Conservation (phyloP, 1,140 invertebrate genomes). For the Carcinoscorpius rotundicauda region DNA sequence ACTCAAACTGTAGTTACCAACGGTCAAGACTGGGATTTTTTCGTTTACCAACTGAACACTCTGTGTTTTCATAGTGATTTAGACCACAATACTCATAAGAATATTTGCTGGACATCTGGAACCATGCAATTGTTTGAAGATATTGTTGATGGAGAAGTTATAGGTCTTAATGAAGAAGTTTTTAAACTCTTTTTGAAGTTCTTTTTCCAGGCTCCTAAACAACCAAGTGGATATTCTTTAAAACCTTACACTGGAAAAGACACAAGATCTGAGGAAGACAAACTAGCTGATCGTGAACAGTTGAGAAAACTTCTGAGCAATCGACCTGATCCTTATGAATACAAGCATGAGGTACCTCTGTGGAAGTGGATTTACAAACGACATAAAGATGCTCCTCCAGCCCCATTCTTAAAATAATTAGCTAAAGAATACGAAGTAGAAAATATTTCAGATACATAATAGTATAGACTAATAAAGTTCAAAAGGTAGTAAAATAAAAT, state of each 20-base stretch:
- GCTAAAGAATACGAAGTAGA: too few relatives aligned
- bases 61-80: conserved; percentile 46
- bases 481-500: too few relatives aligned
- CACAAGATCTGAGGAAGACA: conserved; percentile 47
- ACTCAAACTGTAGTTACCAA: conserved; percentile 75
- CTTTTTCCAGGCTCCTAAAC: conserved; percentile 53
- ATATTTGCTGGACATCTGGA: conserved; percentile 66
- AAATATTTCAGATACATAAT: too few relatives aligned
- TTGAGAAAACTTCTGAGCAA: conserved; percentile 47
- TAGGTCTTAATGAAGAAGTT: conserved; percentile 63
- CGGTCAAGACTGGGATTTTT: conserved; percentile 68
- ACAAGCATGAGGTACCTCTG: conserved; percentile 51
- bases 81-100: conserved; percentile 51
- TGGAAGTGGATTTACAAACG: conserved; percentile 60
- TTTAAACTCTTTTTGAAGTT: conserved; percentile 58
- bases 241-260: conserved; percentile 58
- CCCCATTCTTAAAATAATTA: conserved; percentile 6
- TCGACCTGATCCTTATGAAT: conserved; percentile 46
- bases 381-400: conserved; percentile 15
- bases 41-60: conserved; percentile 80
- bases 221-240: conserved; percentile 45
- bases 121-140: conserved; percentile 58
- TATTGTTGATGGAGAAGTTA: conserved; percentile 54
- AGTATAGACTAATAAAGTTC: too few relatives aligned
- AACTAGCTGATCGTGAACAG: conserved; percentile 50